Base-by-base conservation (phyloP, 2,797 vertebrate genomes). In the Chromobotia macracanthus region DNA sequence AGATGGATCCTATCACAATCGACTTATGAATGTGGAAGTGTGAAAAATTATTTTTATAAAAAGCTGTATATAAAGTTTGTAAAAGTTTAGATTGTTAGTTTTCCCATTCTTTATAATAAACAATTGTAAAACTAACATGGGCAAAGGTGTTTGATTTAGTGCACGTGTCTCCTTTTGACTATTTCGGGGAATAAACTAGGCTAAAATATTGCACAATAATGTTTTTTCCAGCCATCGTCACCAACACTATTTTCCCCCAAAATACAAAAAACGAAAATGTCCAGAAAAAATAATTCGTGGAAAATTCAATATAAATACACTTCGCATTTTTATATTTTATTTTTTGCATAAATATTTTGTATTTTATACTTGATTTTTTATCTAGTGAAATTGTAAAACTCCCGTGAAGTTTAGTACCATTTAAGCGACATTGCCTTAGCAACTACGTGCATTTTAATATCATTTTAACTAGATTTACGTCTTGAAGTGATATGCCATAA, bases 1-100 rank as follows among this genome's bases (percentile, higher is more conserved):
- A 91, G 71, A 90, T 89, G 87, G 84, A 90, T 38, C 83, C 84
- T 44, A 82, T 90, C 81, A 28, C 77, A 41, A 41, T 87, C 6
- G 80, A 71, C 46, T 82, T 72, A 88, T 64, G 78, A 55, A 61
- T 38, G 4, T 28, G 1, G 21, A 13, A 1, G 23, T 73, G 0
- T 41, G 18, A 7, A 80, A 5, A 64, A 73, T 31, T 31, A 1
- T 31, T 2, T 3, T 0, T 12, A 0, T 1, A 23, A 25, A 25
- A 56, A 12, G 5, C 4, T 60, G 48, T 50, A 50, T 15, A 15
- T 50, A 44, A 44, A 18, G 15, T 50, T 60, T 25, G 23, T 60
- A 60, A 60, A 58, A 7, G 25, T 60, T 11, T 68, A 31, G 55
- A 56, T 76, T 63, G 55, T 46, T 25, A 63, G 60, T 74, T 74